Conservation (phyloP, 2,113 vertebrate genomes). For the Periophthalmus modestus region DNA sequence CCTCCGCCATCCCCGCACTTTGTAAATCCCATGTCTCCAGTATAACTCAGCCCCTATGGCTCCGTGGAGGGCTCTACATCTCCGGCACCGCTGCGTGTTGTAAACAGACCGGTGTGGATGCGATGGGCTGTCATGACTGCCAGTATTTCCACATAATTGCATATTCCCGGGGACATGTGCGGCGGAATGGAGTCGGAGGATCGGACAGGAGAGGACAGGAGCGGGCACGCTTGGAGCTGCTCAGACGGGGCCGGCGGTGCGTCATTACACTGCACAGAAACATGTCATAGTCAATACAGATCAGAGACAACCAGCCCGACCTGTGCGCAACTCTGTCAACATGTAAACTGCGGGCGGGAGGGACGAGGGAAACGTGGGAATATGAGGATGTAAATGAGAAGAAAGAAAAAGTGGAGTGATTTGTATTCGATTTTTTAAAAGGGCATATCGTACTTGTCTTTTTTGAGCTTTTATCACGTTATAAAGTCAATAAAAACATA, state of each 20-base stretch:
- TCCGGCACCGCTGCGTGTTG: neutral
- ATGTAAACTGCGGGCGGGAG: neutral
- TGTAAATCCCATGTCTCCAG: neutral
- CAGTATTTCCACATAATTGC: constrained; percentile 12
- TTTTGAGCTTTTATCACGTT: too few relatives aligned
- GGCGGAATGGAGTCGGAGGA: neutral
- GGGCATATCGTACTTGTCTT: too few relatives aligned
- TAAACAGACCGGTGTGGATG: neutral
- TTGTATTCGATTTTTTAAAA: neutral
- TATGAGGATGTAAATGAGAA: neutral
- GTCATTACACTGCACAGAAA: constrained; percentile 6
- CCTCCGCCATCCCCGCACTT: neutral
- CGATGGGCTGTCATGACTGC: constrained; percentile 5
- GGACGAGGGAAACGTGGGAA: neutral
- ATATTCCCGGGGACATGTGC: constrained; percentile 2
- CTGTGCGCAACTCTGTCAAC: constrained; percentile 9
- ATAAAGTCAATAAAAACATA: too few relatives aligned
- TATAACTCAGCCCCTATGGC: neutral
- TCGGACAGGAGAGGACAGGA: constrained; percentile 8
- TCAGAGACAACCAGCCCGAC: neutral
- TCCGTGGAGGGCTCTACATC: neutral
- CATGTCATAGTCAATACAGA: constrained; percentile 6
- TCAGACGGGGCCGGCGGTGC: neutral
- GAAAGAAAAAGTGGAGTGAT: neutral
- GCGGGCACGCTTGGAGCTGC: constrained; percentile 3